Base-by-base conservation (phyloP, 2,888 invertebrate genomes). In the Stramonita haemastoma region DNA sequence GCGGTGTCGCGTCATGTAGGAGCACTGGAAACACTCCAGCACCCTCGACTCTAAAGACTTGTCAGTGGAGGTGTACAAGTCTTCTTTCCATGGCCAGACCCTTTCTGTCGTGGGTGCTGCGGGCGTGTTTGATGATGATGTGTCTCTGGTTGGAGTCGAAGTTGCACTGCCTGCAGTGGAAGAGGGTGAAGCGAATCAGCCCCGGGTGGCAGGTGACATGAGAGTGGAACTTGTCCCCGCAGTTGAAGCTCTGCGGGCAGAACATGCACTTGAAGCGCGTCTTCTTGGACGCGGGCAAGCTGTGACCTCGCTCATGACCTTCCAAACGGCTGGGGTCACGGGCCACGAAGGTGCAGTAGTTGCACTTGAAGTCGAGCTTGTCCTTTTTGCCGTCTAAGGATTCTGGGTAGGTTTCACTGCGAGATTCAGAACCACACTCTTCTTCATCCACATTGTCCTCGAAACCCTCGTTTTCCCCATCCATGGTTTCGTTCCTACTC, bases 151-250 rank as follows among this genome's bases (percentile, higher is more conserved):
- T 92, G 17, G 91, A 91, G 86, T 92, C 91, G 87, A 91, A 92
- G 57, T 91, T 91, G 87, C 92, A 92, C 32, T 90, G 90, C 73
- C 90, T 92, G 73, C 92, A 92, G n/a, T 87, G 86, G 70, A 90
- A 91, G 36, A 91, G 87, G 70, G 86, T 88, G 87, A 91, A 91
- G 57, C 91, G 91, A 77, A 91, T 92, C 22, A 91, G 88, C 0
- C 92, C 92, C 56, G 92, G 92, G 88, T 92, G 92, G 84, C 92
- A 91, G 32, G 89, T 91, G 17, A 92, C 90, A 85, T 92, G 92
- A 19, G 90, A 90, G 36, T 88, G 86, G 86, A 92, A 92, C 85
- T 91, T 92, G 36, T 89, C 73, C 19, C 90, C 89, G 79, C 89
- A 90, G 86, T 91, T 91, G 88, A 92, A 91, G 2, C 91, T 91